Evolutionary conservation across 2,888 invertebrate species (phyloP), one percentile per base, ranked within the genome.

Genomic region (Eupithecia subumbrata): DNA sequence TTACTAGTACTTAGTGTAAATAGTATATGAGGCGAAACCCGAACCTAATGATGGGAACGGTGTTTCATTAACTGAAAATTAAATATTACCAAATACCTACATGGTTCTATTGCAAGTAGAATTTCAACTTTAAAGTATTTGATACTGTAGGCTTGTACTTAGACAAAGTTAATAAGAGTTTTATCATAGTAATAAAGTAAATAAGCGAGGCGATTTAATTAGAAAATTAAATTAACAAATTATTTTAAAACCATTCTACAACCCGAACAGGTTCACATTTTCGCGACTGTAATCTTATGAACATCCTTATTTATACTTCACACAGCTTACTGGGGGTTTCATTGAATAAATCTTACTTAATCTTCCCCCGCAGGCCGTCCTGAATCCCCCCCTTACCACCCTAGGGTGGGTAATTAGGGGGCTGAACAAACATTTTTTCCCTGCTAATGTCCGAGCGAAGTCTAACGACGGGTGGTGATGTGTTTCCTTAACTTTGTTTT

Each of bases 381-480:
- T 68, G 22, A n/a, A 22, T 40, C 16, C 74, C 18, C 2, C 78
- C 18, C 63, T 64, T 64, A 5, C 64, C 64, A 12, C 40, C n/a
- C 40, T 37, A 37, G 64, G 72, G 72, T 74, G 75, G 78, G 82
- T 81, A 80, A 82, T 81, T 82, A 81, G 77, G 75, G 9, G 73
- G 73, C 79, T 74, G 79, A 78, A 75, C 79, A 79, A 80, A 78
- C 80, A 80, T 82, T 82, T 82, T 80, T 80, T 80, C 72, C 75
- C 72, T 64, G 70, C 74, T 79, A 81, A 82, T 81, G 81, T 80
- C 75, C 79, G 56, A 68, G 63, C 80, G 45, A 18, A 30, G 68
- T 74, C 78, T 81, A 81, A 82, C 78, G 80, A 81, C 80, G 78
- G 73, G 60, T 76, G 71, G 66, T 67, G 74, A 72, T 77, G 75